phyloP scores from a whole-genome alignment of 2,888 invertebrate species.

The Itoplectis maculator region DNA sequence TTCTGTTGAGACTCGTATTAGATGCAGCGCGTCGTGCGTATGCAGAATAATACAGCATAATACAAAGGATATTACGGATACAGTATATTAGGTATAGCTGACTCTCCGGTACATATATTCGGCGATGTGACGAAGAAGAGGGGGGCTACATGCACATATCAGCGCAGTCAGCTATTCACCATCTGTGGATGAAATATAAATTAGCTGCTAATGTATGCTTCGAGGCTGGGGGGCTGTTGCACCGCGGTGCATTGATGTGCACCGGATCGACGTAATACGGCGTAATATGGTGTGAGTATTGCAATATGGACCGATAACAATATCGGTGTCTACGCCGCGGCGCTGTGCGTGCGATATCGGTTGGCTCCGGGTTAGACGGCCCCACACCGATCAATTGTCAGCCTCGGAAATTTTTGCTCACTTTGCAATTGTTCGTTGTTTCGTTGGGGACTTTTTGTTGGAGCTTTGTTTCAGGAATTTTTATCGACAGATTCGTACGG shows the following conservation, averaged over 20 bases:
- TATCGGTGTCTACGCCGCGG: background rate
- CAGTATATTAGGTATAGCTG: slow-evolving; percentile 15
- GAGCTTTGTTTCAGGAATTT: too few relatives aligned
- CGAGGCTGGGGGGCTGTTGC: slow-evolving; percentile 5
- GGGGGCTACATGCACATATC: background rate
- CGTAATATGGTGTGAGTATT: slow-evolving; percentile 28
- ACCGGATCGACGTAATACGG: slow-evolving; percentile 22
- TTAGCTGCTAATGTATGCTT: slow-evolving; percentile 20
- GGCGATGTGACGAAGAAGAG: slow-evolving; percentile 2
- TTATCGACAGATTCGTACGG: too few relatives aligned
- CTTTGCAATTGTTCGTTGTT: too few relatives aligned
- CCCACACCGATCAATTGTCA: background rate
- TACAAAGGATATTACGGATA: slow-evolving; percentile 33
- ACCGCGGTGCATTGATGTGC: slow-evolving; percentile 32
- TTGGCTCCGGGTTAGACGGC: slow-evolving; percentile 14
- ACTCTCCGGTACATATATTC: background rate
- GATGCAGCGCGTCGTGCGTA: slow-evolving; percentile 49
- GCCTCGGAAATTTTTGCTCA: background rate
- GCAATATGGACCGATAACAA: slow-evolving; percentile 26
- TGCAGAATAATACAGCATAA: slow-evolving; percentile 51
- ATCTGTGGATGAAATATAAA: slow-evolving; percentile 34
- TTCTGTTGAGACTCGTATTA: slow-evolving; percentile 61
- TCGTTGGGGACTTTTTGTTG: too few relatives aligned
- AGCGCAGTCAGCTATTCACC: slow-evolving; percentile 7
- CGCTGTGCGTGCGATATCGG: background rate